Percentiles rank a stretch among this genome's conserved stretches.
phyloP scores from a whole-genome alignment of 2,797 vertebrate species.

The Ctenopoma multispine region DNA sequence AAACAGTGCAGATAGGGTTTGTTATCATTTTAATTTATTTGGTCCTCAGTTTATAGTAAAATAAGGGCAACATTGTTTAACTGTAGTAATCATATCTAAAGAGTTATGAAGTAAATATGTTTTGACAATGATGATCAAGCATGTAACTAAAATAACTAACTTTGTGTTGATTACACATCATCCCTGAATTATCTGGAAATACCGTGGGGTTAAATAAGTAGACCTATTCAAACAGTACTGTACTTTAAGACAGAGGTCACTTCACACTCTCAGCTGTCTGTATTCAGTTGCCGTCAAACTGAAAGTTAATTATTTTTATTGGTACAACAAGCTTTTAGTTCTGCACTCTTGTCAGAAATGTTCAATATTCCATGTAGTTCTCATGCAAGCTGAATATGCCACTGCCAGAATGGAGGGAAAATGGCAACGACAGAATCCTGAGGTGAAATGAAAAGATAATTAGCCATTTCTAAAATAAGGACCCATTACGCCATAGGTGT shows the following conservation, averaged over 20 bases:
- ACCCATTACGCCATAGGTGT: conserved; percentile 88
- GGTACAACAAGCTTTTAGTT: conserved; percentile 43
- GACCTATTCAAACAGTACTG: conserved; percentile 57
- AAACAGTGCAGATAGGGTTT: conserved; percentile 23
- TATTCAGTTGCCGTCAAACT: conserved; percentile 67
- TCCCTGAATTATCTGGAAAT: conserved; percentile 69
- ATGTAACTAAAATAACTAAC: conserved; percentile 26
- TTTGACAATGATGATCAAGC: conserved; percentile 25
- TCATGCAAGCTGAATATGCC: conserved; percentile 83
- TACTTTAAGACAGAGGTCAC: conserved; percentile 60
- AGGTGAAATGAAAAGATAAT: conserved; percentile 93
- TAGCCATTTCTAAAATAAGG: conserved; percentile 87
- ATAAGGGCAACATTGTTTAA: conserved; percentile 15
- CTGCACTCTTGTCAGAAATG: conserved; percentile 35
- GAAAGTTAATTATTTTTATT: conserved; percentile 66
- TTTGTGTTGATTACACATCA: conserved; percentile 57
- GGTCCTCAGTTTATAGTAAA: conserved; percentile 38
- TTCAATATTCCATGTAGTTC: conserved; percentile 70
- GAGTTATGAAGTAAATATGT: conserved; percentile 7
- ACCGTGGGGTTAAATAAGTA: conserved; percentile 68
- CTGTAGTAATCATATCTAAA: background rate
- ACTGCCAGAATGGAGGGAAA: conserved; percentile 77
- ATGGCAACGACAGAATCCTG: conserved; percentile 83
- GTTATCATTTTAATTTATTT: conserved; percentile 16
- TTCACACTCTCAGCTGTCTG: conserved; percentile 65